These are phyloP conservation scores for Drosophila antonietae DNA, from an alignment of 2,888 invertebrate genomes.

Conservation along the genomic window DNA sequence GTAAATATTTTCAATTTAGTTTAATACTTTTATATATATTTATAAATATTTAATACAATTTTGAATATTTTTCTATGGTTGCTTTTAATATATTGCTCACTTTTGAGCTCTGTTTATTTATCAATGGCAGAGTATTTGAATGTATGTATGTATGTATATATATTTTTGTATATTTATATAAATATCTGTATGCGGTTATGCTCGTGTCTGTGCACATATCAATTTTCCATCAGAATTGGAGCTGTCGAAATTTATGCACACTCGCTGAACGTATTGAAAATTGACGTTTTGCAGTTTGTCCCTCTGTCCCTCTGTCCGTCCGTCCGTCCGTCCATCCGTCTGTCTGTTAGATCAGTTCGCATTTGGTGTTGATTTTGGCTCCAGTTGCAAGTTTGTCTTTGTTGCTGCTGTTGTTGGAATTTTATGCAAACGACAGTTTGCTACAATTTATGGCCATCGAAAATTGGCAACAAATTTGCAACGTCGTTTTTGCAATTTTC, in stretches of 20 bases:
- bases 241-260: conserved; percentile 57
- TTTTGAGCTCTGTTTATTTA: conserved; percentile 11
- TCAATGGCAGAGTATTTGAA: conserved; percentile 16
- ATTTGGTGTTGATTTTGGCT: conserved; percentile 26
- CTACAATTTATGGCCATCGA: conserved; percentile 71
- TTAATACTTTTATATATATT: not conserved
- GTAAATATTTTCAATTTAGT: conserved; percentile 2
- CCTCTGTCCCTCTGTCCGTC: not conserved
- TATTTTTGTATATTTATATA: not conserved
- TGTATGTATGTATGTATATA: conserved; percentile 2
- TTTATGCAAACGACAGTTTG: conserved; percentile 78
- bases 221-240: conserved; percentile 57
- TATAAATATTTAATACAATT: not conserved
- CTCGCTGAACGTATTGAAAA: conserved; percentile 64
- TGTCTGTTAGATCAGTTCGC: conserved; percentile 38
- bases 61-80: not conserved
- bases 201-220: conserved; percentile 26
- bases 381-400: conserved; percentile 26
- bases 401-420: conserved; percentile 37
- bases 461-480: conserved; percentile 54
- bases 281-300: conserved; percentile 55
- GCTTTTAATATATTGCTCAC: conserved; percentile 3
- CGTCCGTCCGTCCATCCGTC: not conserved
- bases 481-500: conserved; percentile 50
- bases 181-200: not conserved